A percentile compares a stretch with the other conserved stretches of the same genome.
phyloP scores from a whole-genome alignment of 2,797 vertebrate species.

The Falco peregrinus region DNA sequence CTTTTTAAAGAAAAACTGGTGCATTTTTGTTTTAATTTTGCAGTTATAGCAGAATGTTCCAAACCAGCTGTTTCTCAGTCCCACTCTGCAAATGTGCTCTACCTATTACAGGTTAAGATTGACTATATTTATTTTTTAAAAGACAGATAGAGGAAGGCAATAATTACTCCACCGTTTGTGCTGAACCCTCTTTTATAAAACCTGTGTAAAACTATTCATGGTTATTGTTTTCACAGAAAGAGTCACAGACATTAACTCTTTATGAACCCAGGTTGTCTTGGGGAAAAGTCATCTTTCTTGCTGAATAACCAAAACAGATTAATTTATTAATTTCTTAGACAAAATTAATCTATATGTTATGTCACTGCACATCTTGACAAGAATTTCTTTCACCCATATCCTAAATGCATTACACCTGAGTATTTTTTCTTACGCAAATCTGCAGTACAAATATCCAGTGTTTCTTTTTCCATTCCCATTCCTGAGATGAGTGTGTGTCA shows the following conservation, averaged over 20 bases:
- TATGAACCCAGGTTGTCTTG: background rate
- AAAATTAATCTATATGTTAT: background rate
- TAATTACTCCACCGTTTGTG: background rate
- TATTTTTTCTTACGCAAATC: background rate
- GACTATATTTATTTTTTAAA: background rate
- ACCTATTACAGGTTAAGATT: background rate
- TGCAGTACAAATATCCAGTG: background rate
- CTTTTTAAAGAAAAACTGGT: slow-evolving; percentile 9
- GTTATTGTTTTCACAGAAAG: background rate
- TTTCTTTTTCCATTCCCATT: background rate
- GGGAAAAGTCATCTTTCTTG: background rate
- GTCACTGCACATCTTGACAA: background rate
- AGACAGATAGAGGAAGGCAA: background rate
- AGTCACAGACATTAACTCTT: background rate
- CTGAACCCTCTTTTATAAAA: background rate
- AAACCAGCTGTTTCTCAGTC: background rate
- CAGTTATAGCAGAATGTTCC: background rate
- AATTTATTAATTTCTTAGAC: background rate
- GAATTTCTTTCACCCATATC: background rate
- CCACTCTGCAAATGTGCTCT: background rate
- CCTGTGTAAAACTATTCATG: background rate
- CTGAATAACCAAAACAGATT: background rate
- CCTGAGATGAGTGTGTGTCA: background rate
- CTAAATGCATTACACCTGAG: background rate
- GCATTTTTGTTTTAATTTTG: background rate